A percentile compares a stretch with the other conserved stretches of the same genome.
Conservation (phyloP, 2,113 vertebrate genomes). For the Puma concolor region DNA sequence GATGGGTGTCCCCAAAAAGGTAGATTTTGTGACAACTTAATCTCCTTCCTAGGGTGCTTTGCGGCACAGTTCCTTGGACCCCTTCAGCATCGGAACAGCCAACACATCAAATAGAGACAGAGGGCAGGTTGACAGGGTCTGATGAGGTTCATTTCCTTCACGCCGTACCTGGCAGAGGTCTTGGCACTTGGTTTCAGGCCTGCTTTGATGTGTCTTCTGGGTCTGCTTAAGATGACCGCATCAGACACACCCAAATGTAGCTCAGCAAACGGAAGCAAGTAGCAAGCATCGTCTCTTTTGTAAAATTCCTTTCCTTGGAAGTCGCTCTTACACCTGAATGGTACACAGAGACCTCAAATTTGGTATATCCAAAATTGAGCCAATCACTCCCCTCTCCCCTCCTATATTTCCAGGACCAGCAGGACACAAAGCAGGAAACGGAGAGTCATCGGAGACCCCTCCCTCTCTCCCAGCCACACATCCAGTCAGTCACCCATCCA, state of each 20-base stretch:
- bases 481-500: neutral
- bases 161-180: neutral
- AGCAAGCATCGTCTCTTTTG: neutral
- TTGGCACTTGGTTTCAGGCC: neutral
- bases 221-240: neutral
- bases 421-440: neutral
- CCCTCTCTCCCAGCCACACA: neutral
- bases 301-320: constrained; percentile 18
- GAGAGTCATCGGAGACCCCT: neutral
- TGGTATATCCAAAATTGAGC: neutral
- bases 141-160: neutral
- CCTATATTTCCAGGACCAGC: neutral
- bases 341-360: neutral
- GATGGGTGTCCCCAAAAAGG: neutral
- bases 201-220: neutral
- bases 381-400: neutral
- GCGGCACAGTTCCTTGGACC: neutral
- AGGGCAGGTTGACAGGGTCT: neutral
- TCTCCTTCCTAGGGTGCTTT: neutral
- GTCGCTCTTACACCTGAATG: neutral
- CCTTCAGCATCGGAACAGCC: neutral
- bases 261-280: neutral
- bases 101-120: neutral
- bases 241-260: neutral
- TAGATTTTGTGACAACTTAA: neutral